A percentile compares a stretch with the other conserved stretches of the same genome.
phyloP scores from a whole-genome alignment of 2,888 invertebrate species.

The Branchipolynoe longqiensis region DNA sequence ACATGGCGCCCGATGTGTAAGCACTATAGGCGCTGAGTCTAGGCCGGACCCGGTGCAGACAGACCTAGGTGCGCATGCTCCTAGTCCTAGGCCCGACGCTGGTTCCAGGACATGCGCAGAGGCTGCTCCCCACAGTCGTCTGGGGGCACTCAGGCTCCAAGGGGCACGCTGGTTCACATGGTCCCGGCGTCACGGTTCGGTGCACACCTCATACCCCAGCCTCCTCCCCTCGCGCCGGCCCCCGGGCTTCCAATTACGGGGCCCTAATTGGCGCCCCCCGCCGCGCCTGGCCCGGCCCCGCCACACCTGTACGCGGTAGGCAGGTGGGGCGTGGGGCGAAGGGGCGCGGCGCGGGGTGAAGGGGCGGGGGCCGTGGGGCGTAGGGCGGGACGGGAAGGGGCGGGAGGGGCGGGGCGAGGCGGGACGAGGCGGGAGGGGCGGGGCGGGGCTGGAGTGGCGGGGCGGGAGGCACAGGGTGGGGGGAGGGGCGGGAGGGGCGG shows the following conservation, averaged over 20 bases:
- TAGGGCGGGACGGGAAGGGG: neutral
- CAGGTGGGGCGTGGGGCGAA: constrained; percentile 26
- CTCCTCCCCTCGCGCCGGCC: neutral
- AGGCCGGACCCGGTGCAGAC: no score
- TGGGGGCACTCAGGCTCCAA: neutral
- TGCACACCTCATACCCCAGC: no score
- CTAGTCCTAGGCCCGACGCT: neutral
- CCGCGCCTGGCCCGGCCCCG: neutral
- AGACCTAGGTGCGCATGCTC: neutral
- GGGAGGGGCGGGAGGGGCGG: no score
- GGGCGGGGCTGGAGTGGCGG: no score
- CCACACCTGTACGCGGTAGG: constrained; percentile 41
- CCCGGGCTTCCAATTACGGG: constrained; percentile 43
- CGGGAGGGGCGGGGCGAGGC: no score
- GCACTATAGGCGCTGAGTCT: no score
- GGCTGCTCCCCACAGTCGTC: neutral
- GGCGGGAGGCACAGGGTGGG: no score
- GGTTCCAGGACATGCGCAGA: neutral
- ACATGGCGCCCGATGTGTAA: no score
- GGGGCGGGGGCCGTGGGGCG: neutral
- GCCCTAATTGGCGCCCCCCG: constrained; percentile 40
- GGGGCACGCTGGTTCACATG: no score
- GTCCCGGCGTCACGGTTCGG: no score
- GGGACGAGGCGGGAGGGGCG: no score
- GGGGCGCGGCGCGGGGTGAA: constrained; percentile 1